Percentiles rank a stretch among this genome's conserved stretches.
phyloP scores from a whole-genome alignment of 2,113 vertebrate genomes.

The Kryptolebias marmoratus region DNA sequence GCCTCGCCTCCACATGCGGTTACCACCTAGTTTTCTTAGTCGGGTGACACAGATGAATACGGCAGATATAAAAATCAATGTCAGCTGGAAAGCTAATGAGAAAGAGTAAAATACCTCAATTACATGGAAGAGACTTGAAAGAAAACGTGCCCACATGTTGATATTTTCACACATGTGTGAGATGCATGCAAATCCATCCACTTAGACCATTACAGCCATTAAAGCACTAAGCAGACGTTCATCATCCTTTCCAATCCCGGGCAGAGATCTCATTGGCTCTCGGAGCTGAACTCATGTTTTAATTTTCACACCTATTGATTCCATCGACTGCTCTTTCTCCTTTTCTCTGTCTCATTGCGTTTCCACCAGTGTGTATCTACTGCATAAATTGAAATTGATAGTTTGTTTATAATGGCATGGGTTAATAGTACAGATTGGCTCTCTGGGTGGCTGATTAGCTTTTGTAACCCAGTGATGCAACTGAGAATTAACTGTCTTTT shows the following conservation, averaged over 20 bases:
- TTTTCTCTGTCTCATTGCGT: conserved; percentile 24
- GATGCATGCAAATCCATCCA: conserved; percentile 28
- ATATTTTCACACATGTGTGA: background rate
- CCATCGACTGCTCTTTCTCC: conserved; percentile 28
- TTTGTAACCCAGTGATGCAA: conserved; percentile 36
- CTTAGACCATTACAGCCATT: conserved; percentile 21
- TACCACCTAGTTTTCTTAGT: conserved; percentile 23
- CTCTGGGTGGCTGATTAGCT: conserved; percentile 53
- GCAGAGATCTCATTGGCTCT: conserved; percentile 48
- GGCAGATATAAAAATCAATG: conserved; percentile 34
- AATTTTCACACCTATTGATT: conserved; percentile 68
- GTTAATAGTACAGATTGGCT: conserved; percentile 49
- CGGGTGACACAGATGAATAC: conserved; percentile 22
- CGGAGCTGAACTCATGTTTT: conserved; percentile 60
- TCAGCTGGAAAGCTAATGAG: conserved; percentile 47
- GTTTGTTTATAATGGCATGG: conserved; percentile 54
- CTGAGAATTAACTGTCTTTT: conserved; percentile 48
- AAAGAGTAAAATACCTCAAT: conserved; percentile 36
- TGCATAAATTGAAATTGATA: conserved; percentile 50
- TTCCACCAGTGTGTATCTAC: conserved; percentile 26
- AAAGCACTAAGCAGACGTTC: conserved; percentile 40
- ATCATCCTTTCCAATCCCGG: conserved; percentile 61
- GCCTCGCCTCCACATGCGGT: conserved; percentile 18
- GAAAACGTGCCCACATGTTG: conserved; percentile 6
- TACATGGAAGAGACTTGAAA: conserved; percentile 27